Conservation (phyloP, 1,140 invertebrate species). For the Hermatobates lingyangjiaoensis region DNA sequence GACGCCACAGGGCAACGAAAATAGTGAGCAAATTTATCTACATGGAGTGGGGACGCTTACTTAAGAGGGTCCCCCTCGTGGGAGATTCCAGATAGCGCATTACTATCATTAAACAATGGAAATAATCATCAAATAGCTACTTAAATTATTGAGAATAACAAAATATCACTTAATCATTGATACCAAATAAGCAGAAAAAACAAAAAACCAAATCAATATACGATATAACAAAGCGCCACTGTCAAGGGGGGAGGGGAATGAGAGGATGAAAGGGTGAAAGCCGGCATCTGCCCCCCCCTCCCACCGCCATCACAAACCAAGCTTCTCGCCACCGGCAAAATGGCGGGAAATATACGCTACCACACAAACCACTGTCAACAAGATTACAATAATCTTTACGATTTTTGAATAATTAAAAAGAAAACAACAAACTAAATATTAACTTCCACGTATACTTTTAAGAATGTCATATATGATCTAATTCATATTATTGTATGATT, state of each 20-base stretch:
- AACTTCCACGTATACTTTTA: too few relatives aligned
- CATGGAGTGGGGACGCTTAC: too few relatives aligned
- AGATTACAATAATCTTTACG: neutral
- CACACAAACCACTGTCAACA: neutral
- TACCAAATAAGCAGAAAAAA: neutral
- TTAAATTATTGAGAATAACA: neutral
- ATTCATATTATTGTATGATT: too few relatives aligned
- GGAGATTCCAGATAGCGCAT: neutral
- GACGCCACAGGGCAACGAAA: too few relatives aligned
- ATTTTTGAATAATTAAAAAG: neutral
- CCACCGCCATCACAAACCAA: neutral
- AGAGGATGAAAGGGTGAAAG: slow-evolving; percentile 2
- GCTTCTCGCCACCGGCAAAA: neutral
- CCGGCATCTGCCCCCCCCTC: neutral
- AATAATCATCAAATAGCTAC: neutral
- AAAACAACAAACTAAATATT: neutral
- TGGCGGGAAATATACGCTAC: neutral
- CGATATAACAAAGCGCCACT: neutral
- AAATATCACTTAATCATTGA: neutral
- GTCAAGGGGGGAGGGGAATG: neutral
- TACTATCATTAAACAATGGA: neutral
- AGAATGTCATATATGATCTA: too few relatives aligned
- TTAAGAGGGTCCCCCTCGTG: too few relatives aligned
- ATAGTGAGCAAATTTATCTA: too few relatives aligned
- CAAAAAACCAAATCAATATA: neutral